Conservation (phyloP, 2,797 vertebrate species). For the Centroberyx gerrardi region DNA sequence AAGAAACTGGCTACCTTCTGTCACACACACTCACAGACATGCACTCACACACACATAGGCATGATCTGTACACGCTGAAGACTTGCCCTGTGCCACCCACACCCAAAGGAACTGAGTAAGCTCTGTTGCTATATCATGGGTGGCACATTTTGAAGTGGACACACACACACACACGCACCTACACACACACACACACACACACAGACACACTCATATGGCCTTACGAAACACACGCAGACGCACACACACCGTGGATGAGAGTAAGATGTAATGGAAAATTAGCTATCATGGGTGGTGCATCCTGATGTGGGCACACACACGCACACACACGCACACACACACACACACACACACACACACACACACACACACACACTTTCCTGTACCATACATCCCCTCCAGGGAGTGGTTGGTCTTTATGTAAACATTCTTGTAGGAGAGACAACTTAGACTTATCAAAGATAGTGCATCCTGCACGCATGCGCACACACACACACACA, state of each 20-base stretch:
- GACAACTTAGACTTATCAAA: too few relatives aligned
- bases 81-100: conserved; percentile 1
- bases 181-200: neutral
- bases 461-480: neutral
- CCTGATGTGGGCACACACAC: neutral
- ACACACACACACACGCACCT: neutral
- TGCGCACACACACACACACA: neutral
- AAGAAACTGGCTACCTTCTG: too few relatives aligned
- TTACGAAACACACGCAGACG: neutral
- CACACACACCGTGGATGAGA: neutral
- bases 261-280: neutral
- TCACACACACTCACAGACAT: neutral
- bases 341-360: too few relatives aligned
- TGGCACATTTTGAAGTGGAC: neutral
- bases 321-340: too few relatives aligned
- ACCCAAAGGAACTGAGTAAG: conserved; percentile 34
- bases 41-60: neutral
- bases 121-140: conserved; percentile 15
- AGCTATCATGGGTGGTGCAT: neutral
- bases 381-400: neutral
- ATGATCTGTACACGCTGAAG: neutral
- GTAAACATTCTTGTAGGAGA: neutral
- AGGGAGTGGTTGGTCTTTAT: conserved; percentile 13
- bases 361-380: neutral
- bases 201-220: neutral